Base-by-base conservation (phyloP, 2,888 invertebrate genomes). In the Luperina testacea region DNA sequence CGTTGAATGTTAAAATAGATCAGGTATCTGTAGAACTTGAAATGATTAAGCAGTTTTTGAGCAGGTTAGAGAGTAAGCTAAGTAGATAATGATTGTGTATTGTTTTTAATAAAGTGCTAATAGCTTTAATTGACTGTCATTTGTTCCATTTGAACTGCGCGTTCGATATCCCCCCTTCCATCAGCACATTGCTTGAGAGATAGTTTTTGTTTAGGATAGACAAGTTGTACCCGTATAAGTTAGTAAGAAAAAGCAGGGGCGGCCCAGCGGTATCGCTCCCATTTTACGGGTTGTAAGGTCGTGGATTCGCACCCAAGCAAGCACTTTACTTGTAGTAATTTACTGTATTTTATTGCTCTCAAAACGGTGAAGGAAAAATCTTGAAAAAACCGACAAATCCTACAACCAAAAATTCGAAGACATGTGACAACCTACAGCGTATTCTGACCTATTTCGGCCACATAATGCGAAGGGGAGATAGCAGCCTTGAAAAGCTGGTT, bases 21-120 rank as follows among this genome's bases (percentile, higher is more conserved):
- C 94, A 95, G 87, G 92, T 96, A 86, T 92, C 95, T 3, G 64
- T 93, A 63, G 96, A 96, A 85, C 91, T 97, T 63, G 93, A 94
- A 80, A 87, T 82, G 32, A 94, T 96, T 15, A 96, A 96, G 78
- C 90, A 91, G 63, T 92, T 95, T 80, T 92, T 96, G 78, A 87
- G 87, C 64, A 94, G 94, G 82, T 87, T 96, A 81, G 96, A 96
- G 78, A 95, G 91, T 86, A 96, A 95, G 83, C 72, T 96, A 68
- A 87, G 88, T 42, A 80, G 71, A 77, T 89, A 48, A 80, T 53
- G 7, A 76, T 71, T n/a, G 64, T 72, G 24, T 69, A 45, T 51
- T 61, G 57, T 63, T 84, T 72, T 63, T 67, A 79, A 57, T 77
- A 85, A 85, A 82, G 59, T 64, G 24, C 2, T 51, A 15, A 69